A percentile compares a stretch with the other conserved stretches of the same genome.
Conservation (phyloP, 2,888 invertebrate genomes). For the Drosophila conformis region DNA sequence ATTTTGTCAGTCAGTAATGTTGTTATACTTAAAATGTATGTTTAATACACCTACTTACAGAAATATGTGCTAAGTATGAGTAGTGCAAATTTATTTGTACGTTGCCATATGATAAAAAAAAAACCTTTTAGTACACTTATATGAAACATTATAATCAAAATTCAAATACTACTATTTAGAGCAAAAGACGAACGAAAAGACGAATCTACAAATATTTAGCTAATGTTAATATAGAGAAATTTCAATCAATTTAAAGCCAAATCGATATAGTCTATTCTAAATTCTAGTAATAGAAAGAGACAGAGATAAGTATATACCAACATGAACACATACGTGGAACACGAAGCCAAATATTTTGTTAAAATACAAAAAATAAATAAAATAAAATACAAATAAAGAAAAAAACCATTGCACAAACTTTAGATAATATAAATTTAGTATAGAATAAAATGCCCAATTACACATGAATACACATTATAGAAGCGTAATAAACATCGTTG, state of each 20-base stretch:
- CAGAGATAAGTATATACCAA: conserved; percentile 6
- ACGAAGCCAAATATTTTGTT: conserved; percentile 16
- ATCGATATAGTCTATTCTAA: conserved; percentile 47
- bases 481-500: conserved; percentile 48
- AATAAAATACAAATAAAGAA: conserved; percentile 8
- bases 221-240: conserved; percentile 12
- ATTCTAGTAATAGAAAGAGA: conserved; percentile 26
- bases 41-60: conserved; percentile 1
- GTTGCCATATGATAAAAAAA: background rate
- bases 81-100: conserved; percentile 5
- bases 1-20: conserved; percentile 38
- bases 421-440: conserved; percentile 8
- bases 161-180: conserved; percentile 5
- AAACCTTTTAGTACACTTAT: conserved; percentile 3
- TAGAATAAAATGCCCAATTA: conserved; percentile 8
- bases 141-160: conserved; percentile 17
- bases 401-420: conserved; percentile 12
- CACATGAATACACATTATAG: conserved; percentile 10
- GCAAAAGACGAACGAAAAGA: background rate
- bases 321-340: background rate
- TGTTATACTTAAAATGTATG: conserved; percentile 61
- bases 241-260: conserved; percentile 18
- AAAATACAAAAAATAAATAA: background rate
- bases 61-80: background rate
- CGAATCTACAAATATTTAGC: conserved; percentile 13